These are phyloP conservation scores for Drosophila nannoptera DNA, from an alignment of 1,140 invertebrate species.

Conservation along the genomic window DNA sequence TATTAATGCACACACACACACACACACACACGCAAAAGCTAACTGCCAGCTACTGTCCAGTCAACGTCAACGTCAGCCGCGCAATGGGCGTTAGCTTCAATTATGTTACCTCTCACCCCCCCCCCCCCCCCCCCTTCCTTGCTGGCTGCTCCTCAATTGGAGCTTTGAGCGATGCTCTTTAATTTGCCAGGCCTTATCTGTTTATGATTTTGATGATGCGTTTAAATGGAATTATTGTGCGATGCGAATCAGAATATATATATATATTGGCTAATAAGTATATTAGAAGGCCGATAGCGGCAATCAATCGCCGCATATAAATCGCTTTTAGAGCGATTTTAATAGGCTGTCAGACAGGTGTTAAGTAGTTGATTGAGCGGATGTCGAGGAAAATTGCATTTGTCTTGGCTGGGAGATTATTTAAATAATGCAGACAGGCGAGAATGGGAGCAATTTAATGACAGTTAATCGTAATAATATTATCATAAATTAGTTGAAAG, in stretches of 20 bases:
- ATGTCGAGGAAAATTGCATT: no score
- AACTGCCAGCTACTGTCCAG: slow-evolving; percentile 43
- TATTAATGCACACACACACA: slow-evolving; percentile 56
- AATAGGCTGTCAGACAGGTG: no score
- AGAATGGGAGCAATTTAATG: no score
- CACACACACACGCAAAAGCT: slow-evolving; percentile 2
- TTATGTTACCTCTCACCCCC: slow-evolving; percentile 46
- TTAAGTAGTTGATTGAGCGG: no score
- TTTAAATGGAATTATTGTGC: slow-evolving; percentile 59
- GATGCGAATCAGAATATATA: slow-evolving; percentile 11
- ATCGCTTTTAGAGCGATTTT: neutral
- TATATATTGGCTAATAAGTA: slow-evolving; percentile 35
- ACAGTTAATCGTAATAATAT: neutral
- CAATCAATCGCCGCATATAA: slow-evolving; percentile 6
- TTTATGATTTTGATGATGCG: slow-evolving; percentile 63
- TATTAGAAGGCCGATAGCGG: slow-evolving; percentile 15
- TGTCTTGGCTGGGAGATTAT: neutral
- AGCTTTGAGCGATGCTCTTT: slow-evolving; percentile 33
- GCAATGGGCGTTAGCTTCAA: slow-evolving; percentile 70
- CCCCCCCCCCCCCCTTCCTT: no score
- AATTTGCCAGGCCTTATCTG: slow-evolving; percentile 54
- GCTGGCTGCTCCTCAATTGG: slow-evolving; percentile 41
- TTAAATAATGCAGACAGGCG: neutral
- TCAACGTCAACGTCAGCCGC: slow-evolving; percentile 4
- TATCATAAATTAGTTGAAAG: no score